Evolutionary conservation across 2,888 invertebrate species (phyloP).

Genomic region (Ceramica pisi): DNA sequence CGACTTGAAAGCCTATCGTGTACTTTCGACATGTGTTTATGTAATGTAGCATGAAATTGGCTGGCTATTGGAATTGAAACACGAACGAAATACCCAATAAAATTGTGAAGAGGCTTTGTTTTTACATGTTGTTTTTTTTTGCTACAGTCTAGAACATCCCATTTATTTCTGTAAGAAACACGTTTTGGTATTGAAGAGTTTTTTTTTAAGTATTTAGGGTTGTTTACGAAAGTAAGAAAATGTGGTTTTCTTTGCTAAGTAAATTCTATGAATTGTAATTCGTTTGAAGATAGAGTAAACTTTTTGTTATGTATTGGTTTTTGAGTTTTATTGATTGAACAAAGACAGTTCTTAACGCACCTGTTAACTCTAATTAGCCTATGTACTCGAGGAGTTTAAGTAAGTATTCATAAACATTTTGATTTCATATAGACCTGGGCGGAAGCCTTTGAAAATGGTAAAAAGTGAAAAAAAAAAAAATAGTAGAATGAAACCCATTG

Average conservation of each 20-base stretch:
- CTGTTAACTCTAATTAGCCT: neutral
- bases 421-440: no score
- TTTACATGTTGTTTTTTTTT: slow-evolving; percentile 44
- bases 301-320: slow-evolving; percentile 18
- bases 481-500: no score
- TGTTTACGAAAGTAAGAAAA: neutral
- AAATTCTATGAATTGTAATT: slow-evolving; percentile 15
- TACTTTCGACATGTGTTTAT: slow-evolving; percentile 67
- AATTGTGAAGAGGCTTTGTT: slow-evolving; percentile 60
- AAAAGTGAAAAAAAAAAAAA: no score
- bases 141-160: slow-evolving; percentile 28
- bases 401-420: neutral
- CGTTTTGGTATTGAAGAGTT: slow-evolving; percentile 31
- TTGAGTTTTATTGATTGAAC: neutral
- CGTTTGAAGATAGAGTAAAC: slow-evolving; percentile 18
- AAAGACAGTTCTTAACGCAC: neutral
- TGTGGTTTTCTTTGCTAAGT: neutral
- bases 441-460: no score
- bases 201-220: slow-evolving; percentile 29
- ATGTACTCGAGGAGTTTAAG: neutral
- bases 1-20: slow-evolving; percentile 52
- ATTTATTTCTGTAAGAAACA: slow-evolving; percentile 56
- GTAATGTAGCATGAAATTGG: slow-evolving; percentile 73
- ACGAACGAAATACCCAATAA: slow-evolving; percentile 64
- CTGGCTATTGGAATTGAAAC: slow-evolving; percentile 69